phyloP scores from a whole-genome alignment of 2,113 vertebrate genomes.

The Centropus bengalensis region DNA sequence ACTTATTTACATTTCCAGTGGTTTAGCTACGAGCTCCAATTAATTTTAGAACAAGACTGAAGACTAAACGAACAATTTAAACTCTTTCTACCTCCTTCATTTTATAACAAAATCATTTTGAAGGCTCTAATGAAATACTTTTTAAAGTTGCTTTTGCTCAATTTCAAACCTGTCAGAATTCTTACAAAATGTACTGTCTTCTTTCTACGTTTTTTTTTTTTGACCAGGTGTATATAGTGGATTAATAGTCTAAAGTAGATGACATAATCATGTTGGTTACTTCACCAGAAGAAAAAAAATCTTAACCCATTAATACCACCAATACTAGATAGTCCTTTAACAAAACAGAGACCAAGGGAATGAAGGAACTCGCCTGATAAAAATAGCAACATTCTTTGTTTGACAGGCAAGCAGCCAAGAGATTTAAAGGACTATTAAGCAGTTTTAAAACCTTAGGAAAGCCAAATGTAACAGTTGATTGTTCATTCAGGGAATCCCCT shows the following conservation, averaged over 20 bases:
- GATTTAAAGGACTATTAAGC: constrained; percentile 29
- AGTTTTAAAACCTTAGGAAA: background rate
- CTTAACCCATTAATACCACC: background rate
- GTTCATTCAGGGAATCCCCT: background rate
- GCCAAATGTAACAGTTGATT: background rate
- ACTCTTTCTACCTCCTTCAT: background rate
- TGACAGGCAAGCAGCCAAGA: background rate
- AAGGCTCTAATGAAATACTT: background rate
- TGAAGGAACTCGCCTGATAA: background rate
- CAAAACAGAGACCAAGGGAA: background rate
- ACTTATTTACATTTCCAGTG: background rate
- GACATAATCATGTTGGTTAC: background rate
- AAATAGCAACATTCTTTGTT: background rate
- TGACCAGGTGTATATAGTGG: background rate
- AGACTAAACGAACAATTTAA: background rate
- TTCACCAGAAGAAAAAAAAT: background rate
- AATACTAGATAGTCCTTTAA: background rate
- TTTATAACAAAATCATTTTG: background rate
- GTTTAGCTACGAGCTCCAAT: background rate
- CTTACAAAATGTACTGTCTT: background rate
- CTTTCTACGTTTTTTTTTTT: background rate
- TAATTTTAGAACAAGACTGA: background rate
- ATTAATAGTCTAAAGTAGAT: background rate
- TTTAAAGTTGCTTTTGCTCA: background rate
- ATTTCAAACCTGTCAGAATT: background rate